phyloP scores from a whole-genome alignment of 1,140 invertebrate species.

The Aphelinus atriplicis region DNA sequence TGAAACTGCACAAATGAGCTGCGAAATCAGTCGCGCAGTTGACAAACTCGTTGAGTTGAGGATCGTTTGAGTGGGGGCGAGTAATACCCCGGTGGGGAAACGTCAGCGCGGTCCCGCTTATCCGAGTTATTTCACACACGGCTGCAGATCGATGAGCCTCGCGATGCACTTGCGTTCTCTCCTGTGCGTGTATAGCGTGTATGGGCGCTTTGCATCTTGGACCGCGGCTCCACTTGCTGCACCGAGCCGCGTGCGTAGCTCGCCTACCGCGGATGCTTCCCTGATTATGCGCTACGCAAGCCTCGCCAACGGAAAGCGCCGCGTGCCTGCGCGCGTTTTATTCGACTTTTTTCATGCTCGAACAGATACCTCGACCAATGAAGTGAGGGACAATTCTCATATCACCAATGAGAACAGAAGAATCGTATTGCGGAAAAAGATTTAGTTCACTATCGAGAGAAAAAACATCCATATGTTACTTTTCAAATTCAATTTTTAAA shows the following conservation, averaged over 20 bases:
- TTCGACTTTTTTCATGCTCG: no score
- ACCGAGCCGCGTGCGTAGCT: background rate
- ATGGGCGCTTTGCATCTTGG: no score
- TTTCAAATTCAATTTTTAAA: no score
- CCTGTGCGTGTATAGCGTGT: background rate
- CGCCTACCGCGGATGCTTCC: slow-evolving; percentile 6
- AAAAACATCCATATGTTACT: no score
- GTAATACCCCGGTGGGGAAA: background rate
- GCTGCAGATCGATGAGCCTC: slow-evolving; percentile 48
- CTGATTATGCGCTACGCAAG: slow-evolving; percentile 13
- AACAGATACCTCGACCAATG: slow-evolving; percentile 8
- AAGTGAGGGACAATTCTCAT: slow-evolving; percentile 12
- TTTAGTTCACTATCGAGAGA: background rate
- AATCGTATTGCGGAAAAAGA: background rate
- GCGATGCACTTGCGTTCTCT: background rate
- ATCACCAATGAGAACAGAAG: slow-evolving; percentile 23
- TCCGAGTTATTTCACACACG: slow-evolving; percentile 50
- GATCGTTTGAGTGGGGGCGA: background rate
- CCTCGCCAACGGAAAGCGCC: background rate
- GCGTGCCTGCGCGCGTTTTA: no score
- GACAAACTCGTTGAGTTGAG: background rate
- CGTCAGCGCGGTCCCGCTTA: slow-evolving; percentile 32
- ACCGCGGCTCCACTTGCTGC: no score
- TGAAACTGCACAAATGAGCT: background rate
- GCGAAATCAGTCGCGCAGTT: background rate